A percentile compares a stretch with the other conserved stretches of the same genome.
phyloP scores from a whole-genome alignment of 2,113 vertebrate species.

The Pseudopipra pipra region DNA sequence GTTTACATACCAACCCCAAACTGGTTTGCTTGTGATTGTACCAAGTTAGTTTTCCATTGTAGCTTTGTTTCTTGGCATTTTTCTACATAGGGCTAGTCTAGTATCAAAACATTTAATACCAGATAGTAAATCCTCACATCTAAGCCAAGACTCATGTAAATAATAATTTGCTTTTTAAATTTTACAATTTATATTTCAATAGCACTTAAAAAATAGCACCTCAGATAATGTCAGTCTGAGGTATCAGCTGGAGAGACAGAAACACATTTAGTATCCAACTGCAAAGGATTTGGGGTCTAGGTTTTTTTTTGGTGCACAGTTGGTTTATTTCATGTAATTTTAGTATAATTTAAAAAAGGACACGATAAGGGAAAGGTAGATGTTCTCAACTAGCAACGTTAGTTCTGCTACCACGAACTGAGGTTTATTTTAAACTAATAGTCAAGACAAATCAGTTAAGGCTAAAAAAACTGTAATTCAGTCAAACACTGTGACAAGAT shows the following conservation, averaged over 20 bases:
- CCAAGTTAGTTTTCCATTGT: not conserved
- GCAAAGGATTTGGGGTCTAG: not conserved
- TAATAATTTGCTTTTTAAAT: not conserved
- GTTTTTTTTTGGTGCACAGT: not conserved
- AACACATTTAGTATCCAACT: not conserved
- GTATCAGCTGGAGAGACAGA: not conserved
- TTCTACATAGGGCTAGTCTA: not conserved
- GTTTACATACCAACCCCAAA: not conserved
- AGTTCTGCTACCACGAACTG: not conserved
- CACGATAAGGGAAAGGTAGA: not conserved
- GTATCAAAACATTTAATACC: not conserved
- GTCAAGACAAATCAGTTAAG: not conserved
- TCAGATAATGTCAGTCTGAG: not conserved
- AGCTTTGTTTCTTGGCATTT: not conserved
- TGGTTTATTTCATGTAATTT: not conserved
- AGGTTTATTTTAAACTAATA: not conserved
- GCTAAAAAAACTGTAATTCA: not conserved
- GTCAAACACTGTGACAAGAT: not conserved
- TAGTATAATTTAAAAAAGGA: not conserved
- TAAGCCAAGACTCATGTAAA: not conserved
- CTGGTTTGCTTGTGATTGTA: not conserved
- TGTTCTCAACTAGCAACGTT: not conserved
- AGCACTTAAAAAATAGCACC: not conserved
- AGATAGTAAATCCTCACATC: not conserved
- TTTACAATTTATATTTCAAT: not conserved